These are phyloP conservation scores for Platalea minor DNA, from an alignment of 2,797 vertebrate species.

Conservation along the genomic window DNA sequence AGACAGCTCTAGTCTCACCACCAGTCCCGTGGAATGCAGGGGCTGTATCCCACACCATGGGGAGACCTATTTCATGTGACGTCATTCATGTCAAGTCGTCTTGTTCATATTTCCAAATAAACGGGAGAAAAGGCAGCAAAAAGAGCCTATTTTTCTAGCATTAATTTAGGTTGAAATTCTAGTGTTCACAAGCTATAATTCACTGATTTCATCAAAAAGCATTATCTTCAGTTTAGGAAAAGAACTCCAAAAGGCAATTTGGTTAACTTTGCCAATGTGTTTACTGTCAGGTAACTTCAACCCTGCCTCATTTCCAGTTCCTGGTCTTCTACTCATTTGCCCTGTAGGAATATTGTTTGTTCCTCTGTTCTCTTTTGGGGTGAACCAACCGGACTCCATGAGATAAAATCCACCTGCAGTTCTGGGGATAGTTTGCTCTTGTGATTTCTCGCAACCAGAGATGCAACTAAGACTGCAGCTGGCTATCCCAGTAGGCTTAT, in stretches of 20 bases:
- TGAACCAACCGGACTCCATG: not conserved
- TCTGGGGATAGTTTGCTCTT: not conserved
- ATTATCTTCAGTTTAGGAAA: not conserved
- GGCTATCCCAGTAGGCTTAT: not conserved
- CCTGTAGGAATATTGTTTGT: not conserved
- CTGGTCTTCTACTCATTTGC: not conserved
- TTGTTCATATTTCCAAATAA: not conserved
- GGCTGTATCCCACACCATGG: not conserved
- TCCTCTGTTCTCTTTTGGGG: not conserved
- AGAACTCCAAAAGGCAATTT: not conserved
- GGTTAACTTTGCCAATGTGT: not conserved
- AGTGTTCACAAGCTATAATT: not conserved
- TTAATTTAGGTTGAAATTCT: not conserved
- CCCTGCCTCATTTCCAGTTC: not conserved
- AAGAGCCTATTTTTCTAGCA: rapidly evolving
- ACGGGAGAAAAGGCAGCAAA: not conserved
- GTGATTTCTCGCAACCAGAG: not conserved
- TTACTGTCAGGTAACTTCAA: not conserved
- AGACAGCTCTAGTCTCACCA: not conserved
- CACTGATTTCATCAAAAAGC: not conserved
- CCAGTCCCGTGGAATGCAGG: not conserved
- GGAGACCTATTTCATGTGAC: not conserved
- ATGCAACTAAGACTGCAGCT: not conserved
- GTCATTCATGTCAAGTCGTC: not conserved
- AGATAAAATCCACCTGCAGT: not conserved